Percentiles rank a stretch among this genome's conserved stretches.
Conservation (phyloP, 2,797 vertebrate genomes). For the Accipiter minullus region DNA sequence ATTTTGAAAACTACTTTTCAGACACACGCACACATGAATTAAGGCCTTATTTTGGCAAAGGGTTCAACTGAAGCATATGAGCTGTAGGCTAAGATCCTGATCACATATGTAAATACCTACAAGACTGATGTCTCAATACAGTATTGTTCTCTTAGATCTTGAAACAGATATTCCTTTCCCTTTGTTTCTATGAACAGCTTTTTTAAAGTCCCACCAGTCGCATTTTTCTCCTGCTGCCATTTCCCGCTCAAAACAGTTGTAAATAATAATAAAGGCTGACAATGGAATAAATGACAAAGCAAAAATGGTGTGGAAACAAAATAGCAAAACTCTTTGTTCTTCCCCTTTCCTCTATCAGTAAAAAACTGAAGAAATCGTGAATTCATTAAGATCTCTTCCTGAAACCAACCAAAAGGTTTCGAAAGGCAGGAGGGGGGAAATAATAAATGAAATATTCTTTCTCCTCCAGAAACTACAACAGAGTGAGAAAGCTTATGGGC, state of each 20-base stretch:
- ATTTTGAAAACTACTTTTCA: not conserved
- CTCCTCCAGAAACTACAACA: not conserved
- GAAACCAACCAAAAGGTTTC: not conserved
- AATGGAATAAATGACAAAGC: not conserved
- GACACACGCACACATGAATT: not conserved
- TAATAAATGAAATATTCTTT: not conserved
- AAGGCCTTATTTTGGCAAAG: not conserved
- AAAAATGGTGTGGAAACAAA: not conserved
- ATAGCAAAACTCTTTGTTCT: not conserved
- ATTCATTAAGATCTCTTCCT: not conserved
- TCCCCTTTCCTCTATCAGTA: not conserved
- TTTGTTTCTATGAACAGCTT: not conserved
- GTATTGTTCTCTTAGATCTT: not conserved
- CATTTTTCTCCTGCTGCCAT: not conserved
- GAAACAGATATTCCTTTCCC: not conserved
- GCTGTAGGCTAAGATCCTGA: not conserved
- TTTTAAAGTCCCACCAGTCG: not conserved
- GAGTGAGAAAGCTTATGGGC: not conserved
- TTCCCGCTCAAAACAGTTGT: not conserved
- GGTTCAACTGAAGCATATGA: not conserved
- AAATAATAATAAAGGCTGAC: not conserved
- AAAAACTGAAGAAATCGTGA: not conserved
- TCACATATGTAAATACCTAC: not conserved
- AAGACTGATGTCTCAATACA: not conserved
- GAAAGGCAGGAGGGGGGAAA: not conserved